Base-by-base conservation (phyloP, 2,113 vertebrate species). In the Pteronura brasiliensis region DNA sequence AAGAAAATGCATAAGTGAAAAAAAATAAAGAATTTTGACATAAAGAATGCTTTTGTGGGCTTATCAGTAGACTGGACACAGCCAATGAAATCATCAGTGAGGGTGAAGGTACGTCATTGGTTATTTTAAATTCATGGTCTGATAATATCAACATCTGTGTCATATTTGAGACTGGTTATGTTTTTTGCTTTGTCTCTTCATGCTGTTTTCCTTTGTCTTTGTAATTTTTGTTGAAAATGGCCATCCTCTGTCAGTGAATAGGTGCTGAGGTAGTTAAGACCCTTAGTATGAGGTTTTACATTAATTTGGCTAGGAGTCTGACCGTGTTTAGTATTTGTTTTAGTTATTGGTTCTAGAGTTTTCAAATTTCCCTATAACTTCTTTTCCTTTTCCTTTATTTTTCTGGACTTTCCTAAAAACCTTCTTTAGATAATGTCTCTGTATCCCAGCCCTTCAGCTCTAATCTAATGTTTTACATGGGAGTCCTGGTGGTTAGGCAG, bases 371-470 rank as follows among this genome's bases (percentile, higher is more conserved):
- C 76, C 13, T 67, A 42, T 14, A 47, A 42, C 10, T 6, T 1
- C 9, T 81, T 76, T 63, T 27, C 6, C 21, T 20, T 36, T 42
- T 1, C 17, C 27, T 0, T 36, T 63, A 23, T 61, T 61, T n/a
- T 23, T 21, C 76, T 61, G 67, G 55, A 36, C 9, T 74, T 88
- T 39, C 76, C 21, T 12, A 52, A 27, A 29, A 77, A 47, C 7
- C 15, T 12, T 47, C 21, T 93, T 63, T 42, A n/a, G 10, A 29
- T 34, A 25, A 39, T n/a, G 3, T 9, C 4, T 65, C 29, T 52
- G 47, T 67, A 3, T 34, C 63, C 12, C 0, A 63, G 6, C 25
- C 47, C 7, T 14, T 80, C 12, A 31, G 3, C 1, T 47, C 0
- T 39, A 72, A 55, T 39, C 17, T 63, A 39, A 0, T 47, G 20